phyloP scores from a whole-genome alignment of 1,140 invertebrate species.

The Zaprionus vittiger region DNA sequence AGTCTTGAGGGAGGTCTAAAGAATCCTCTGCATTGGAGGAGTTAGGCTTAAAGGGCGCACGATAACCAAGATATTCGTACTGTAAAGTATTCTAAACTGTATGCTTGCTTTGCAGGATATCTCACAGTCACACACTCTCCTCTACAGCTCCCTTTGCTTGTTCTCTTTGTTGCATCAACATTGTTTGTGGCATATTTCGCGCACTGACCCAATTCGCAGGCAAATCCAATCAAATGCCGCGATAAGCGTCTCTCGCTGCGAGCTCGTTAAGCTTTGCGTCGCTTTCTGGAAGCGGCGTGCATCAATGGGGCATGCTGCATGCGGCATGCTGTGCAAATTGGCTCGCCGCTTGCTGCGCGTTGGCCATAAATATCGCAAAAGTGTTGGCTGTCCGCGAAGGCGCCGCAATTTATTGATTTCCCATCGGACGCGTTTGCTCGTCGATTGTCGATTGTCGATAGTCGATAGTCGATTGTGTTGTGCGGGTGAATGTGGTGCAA shows the following conservation, averaged over 20 bases:
- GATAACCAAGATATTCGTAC: too few species aligned
- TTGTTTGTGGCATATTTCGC: constrained; percentile 34
- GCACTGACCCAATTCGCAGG: constrained; percentile 51
- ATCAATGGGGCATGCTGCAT: constrained; percentile 39
- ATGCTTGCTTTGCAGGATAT: neutral
- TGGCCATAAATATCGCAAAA: constrained; percentile 28
- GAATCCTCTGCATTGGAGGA: too few species aligned
- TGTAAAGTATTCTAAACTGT: too few species aligned
- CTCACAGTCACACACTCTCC: neutral
- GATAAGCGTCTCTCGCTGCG: constrained; percentile 43
- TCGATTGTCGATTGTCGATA: neutral
- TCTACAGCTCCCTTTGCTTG: too few species aligned
- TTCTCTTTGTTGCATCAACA: constrained; percentile 6
- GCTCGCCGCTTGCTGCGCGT: constrained; percentile 20
- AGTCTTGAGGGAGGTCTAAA: too few species aligned
- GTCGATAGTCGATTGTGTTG: neutral
- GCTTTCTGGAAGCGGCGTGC: constrained; percentile 38
- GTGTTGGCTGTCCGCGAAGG: constrained; percentile 49
- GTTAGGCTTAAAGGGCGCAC: too few species aligned
- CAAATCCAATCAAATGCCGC: constrained; percentile 41
- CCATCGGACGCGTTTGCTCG: constrained; percentile 26
- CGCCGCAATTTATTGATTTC: constrained; percentile 58
- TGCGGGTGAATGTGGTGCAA: constrained; percentile 8
- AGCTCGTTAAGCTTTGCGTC: constrained; percentile 39
- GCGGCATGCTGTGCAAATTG: constrained; percentile 76